Base-by-base conservation (phyloP, 2,888 invertebrate species). In the Drosophila prolongata region DNA sequence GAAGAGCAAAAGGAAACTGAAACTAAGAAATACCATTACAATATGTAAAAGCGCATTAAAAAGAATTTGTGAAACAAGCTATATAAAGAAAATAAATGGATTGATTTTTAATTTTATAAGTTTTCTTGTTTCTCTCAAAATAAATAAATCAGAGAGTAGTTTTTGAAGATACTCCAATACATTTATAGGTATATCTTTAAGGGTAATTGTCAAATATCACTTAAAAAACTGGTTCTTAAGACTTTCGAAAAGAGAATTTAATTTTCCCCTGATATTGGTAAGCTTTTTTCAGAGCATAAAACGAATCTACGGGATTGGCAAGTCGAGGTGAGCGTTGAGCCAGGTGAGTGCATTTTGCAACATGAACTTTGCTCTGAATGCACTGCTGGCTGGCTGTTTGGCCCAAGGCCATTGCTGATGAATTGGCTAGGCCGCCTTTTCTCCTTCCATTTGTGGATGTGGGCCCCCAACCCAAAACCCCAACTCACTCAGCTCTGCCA, bases 391-490 rank as follows among this genome's bases (percentile, higher is more conserved):
- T 64, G 49, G 35, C 34, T 43, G 38, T 46, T 74, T 87, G 82
- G 76, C 83, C 77, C 87, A 83, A 87, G 83, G 83, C 83, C 82
- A 57, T 58, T 69, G 66, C 72, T 77, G 80, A 75, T 82, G 80
- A 85, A 82, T 75, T 78, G 79, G 76, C 68, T 75, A 76, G 86
- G 72, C 70, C 66, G 64, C 44, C n/a, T 54, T 40, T 27, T 37
- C 37, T 8, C 66, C 16, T 35, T 19, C 56, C 43, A 14, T 13
- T 40, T 14, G 6, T 30, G 30, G 30, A 6, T 6, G 30, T 30
- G 30, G 8, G n/a, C 19, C 16, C 40, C 8, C 16, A 27, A n/a
- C 53, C 27, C 8, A 10, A 30, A 30, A 10, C 38, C 35, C 19
- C 16, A 47, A 24, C 43, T 53, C 54, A 40, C 14, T 35, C 49